Evolutionary conservation across 1,140 invertebrate species (phyloP).

Genomic region (Pogonomyrmex barbatus): DNA sequence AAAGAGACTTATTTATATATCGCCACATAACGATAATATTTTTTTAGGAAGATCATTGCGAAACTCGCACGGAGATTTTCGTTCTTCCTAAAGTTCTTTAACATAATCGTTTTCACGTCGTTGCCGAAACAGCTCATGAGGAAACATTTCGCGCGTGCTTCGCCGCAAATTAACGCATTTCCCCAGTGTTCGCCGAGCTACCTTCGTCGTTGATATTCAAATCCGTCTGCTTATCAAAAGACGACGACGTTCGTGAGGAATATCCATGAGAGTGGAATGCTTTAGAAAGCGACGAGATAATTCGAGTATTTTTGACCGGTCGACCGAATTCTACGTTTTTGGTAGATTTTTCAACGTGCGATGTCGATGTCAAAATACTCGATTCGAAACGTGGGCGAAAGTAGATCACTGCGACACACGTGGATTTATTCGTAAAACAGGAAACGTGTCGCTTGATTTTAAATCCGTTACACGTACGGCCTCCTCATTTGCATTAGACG

Average conservation of each 20-base stretch:
- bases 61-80: neutral
- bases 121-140: neutral
- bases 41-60: neutral
- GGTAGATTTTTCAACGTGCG: neutral
- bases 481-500: slow-evolving; percentile 12
- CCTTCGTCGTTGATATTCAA: neutral
- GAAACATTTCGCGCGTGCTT: slow-evolving; percentile 17
- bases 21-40: neutral
- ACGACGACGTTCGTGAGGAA: slow-evolving; percentile 60
- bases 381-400: slow-evolving; percentile 22
- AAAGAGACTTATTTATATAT: neutral
- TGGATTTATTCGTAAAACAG: neutral
- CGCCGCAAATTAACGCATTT: slow-evolving; percentile 29
- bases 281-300: slow-evolving; percentile 64
- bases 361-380: neutral
- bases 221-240: slow-evolving; percentile 55
- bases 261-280: slow-evolving; percentile 72
- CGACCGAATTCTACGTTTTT: slow-evolving; percentile 56
- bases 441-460: neutral
- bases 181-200: neutral
- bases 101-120: slow-evolving; percentile 6
- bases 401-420: slow-evolving; percentile 30
- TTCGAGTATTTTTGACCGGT: slow-evolving; percentile 28
- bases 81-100: slow-evolving; percentile 23
- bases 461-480: slow-evolving; percentile 17